These are phyloP conservation scores for Murina feae DNA, from an alignment of 2,113 vertebrate genomes.

Conservation along the genomic window DNA sequence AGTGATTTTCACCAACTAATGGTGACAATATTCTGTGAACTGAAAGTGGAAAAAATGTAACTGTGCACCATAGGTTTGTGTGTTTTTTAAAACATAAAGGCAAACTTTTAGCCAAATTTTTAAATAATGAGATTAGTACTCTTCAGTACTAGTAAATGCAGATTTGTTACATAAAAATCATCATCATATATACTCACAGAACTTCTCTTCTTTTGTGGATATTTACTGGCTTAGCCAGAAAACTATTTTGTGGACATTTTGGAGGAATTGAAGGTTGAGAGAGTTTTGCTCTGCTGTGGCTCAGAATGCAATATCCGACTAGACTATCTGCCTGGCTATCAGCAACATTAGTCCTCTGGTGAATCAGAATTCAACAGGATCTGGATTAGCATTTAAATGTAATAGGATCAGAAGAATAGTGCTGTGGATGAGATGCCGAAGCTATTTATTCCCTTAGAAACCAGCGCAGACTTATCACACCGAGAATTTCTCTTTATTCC, in stretches of 20 bases:
- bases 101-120: constrained; percentile 12
- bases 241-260: constrained; percentile 7
- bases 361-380: constrained; percentile 41
- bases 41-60: background rate
- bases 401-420: background rate
- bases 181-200: background rate
- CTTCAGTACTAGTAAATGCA: background rate
- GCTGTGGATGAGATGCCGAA: background rate
- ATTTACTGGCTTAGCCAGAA: background rate
- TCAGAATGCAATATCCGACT: constrained; percentile 35
- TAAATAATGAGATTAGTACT: background rate
- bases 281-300: constrained; percentile 27
- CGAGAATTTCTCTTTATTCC: constrained; percentile 19
- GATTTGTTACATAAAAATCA: background rate
- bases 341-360: constrained; percentile 13
- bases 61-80: background rate
- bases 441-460: constrained; percentile 36
- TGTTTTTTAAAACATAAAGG: background rate
- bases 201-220: background rate
- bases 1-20: background rate
- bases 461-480: background rate
- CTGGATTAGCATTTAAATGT: constrained; percentile 59
- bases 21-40: background rate
- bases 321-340: constrained; percentile 38
- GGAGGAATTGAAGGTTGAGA: constrained; percentile 42